Percentiles rank a stretch among this genome's conserved stretches.
Conservation (phyloP, 2,113 vertebrate species). For the Lepidothrix coronata region DNA sequence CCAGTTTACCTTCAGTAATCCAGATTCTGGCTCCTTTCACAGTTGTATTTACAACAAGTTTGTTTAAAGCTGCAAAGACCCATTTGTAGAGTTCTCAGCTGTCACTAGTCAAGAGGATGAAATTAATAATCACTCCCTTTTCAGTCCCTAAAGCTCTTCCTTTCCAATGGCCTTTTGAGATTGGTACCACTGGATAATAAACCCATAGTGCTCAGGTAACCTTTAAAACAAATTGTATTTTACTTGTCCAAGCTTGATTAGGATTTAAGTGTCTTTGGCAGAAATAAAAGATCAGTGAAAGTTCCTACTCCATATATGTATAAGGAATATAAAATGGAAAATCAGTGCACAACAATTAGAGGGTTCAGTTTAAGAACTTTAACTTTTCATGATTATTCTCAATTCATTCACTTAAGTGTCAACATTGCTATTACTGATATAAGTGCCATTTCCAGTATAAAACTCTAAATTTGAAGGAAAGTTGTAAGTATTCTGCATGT, state of each 20-base stretch:
- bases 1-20: not conserved
- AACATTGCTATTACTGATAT: not conserved
- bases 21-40: conserved; percentile 46
- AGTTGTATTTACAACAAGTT: not conserved
- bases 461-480: not conserved
- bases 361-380: not conserved
- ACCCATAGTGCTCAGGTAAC: not conserved
- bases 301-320: not conserved
- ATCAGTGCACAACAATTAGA: not conserved
- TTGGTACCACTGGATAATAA: not conserved
- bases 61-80: conserved; percentile 20
- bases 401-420: not conserved
- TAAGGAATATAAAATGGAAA: not conserved
- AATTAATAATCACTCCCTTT: conserved; percentile 2
- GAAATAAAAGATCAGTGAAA: not conserved
- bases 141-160: not conserved
- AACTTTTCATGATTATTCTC: not conserved
- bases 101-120: not conserved
- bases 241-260: not conserved
- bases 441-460: not conserved
- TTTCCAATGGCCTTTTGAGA: not conserved
- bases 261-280: not conserved
- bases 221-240: not conserved
- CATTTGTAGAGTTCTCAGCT: not conserved
- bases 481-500: not conserved